Percentiles rank a stretch among this genome's conserved stretches.
These are phyloP conservation scores for Tethya wilhelma DNA, from an alignment of 37 sponge, comb jelly and placozoan species.

Conservation along the genomic window DNA sequence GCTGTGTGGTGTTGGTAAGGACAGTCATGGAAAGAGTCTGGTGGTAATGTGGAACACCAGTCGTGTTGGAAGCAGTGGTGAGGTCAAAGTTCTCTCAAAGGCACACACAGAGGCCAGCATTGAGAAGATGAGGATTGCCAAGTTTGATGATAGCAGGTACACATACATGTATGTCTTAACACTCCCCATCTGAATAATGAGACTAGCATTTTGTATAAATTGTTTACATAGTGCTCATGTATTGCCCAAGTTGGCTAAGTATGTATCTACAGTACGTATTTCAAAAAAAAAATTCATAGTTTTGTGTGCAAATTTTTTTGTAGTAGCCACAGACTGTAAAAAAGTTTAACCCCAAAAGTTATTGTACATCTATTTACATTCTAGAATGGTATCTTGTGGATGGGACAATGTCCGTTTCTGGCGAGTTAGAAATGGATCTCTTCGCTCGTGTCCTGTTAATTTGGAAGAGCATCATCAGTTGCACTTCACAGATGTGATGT, in stretches of 20 bases:
- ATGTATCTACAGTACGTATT: no score
- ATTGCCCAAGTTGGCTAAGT: no score
- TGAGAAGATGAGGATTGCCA: constrained; percentile 64
- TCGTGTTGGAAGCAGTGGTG: constrained; percentile 7
- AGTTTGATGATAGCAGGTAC: constrained; percentile 87
- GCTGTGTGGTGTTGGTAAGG: constrained; percentile 76
- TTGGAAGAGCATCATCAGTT: constrained; percentile 75
- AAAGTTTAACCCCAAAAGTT: no score
- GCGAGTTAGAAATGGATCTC: constrained; percentile 60
- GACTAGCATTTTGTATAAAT: no score
- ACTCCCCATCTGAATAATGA: no score
- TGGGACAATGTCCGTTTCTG: constrained; percentile 88
- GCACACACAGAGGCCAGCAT: constrained; percentile 77
- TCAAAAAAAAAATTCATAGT: no score
- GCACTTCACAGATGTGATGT: constrained; percentile 79
- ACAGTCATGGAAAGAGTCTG: constrained; percentile 62
- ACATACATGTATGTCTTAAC: no score
- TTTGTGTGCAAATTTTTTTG: no score
- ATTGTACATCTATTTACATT: neutral
- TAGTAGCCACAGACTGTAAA: no score
- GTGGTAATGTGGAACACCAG: constrained; percentile 73
- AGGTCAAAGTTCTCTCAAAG: constrained; percentile 62
- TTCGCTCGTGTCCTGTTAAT: constrained; percentile 86
- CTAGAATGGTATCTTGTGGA: constrained; percentile 90
- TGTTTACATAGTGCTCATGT: no score